A percentile compares a stretch with the other conserved stretches of the same genome.
These are phyloP conservation scores for Chaetodon trifascialis DNA, from an alignment of 2,113 vertebrate species.

Conservation along the genomic window DNA sequence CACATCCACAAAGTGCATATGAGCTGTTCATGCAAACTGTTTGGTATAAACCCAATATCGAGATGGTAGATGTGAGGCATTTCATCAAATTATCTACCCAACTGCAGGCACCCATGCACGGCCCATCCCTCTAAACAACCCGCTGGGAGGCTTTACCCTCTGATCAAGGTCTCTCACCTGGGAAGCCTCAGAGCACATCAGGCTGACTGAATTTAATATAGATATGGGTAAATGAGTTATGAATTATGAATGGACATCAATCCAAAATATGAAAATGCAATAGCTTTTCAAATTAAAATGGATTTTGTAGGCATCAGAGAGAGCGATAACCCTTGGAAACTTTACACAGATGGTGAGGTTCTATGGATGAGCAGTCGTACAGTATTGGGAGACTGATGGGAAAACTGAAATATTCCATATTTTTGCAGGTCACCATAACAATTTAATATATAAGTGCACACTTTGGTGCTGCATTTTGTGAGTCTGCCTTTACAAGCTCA, in stretches of 20 bases:
- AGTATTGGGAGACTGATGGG: background rate
- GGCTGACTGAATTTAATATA: conserved; percentile 69
- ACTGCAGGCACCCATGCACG: conserved; percentile 39
- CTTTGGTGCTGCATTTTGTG: background rate
- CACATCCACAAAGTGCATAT: background rate
- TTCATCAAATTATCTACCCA: conserved; percentile 49
- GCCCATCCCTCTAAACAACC: conserved; percentile 41
- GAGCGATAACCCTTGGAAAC: conserved; percentile 36
- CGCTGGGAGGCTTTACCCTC: conserved; percentile 58
- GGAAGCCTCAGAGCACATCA: conserved; percentile 57
- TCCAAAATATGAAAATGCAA: conserved; percentile 72
- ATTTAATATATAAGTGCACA: background rate
- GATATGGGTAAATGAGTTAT: conserved; percentile 80
- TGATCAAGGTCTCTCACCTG: conserved; percentile 80
- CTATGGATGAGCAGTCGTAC: conserved; percentile 8
- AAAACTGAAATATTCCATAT: background rate
- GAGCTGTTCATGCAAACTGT: background rate
- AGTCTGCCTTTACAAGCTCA: background rate
- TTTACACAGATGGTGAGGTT: conserved; percentile 15
- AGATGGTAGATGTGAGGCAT: conserved; percentile 14
- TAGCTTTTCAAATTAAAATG: conserved; percentile 74
- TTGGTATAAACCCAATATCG: conserved; percentile 18
- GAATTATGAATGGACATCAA: conserved; percentile 83
- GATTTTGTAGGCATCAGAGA: conserved; percentile 55
- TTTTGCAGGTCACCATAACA: background rate